Base-by-base conservation (phyloP, 2,797 vertebrate species). In the Fringilla coelebs region DNA sequence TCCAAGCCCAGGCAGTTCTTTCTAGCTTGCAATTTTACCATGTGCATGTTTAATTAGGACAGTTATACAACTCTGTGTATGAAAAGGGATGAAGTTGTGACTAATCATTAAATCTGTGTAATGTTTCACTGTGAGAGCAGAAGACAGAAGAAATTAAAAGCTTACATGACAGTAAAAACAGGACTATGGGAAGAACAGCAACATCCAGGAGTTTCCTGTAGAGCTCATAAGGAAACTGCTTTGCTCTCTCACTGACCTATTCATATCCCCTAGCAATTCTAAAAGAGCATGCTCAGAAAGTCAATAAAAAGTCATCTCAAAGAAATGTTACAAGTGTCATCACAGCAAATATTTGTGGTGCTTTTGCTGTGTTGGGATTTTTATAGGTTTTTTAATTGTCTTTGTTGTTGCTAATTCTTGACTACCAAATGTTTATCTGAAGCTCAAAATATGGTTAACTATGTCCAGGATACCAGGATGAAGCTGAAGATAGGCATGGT, bases 1-100 rank as follows among this genome's bases (percentile, higher is more conserved):
- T 81, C 89, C 89, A 90, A 94, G 48, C 62, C 73, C 70, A 86
- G 89, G 84, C 58, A 90, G 85, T 43, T 73, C 63, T 75, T 91
- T 28, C 58, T 29, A 86, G 51, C n/a, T 68, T 62, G 70, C 79
- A 88, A 34, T 86, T 94, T 91, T 80, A 75, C n/a, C 63, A 72
- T 31, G 49, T 2, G 36, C 83, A 66, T 75, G 54, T 77, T 88
- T 94, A 94, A 91, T 81, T 81, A 88, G 76, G n/a, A 48, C 29
- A 78, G 73, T 88, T 91, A 84, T 28, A 91, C 66, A 94, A 84
- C 41, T 77, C 13, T 16, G 21, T 13, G 58, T 58, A 86, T 13
- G 31, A 71, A 83, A 83, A 77, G 26, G 38, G 73, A 93, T 81
- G 70, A 89, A 84, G 88, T 28, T 80, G 54, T 70, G 51, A 81